Conservation (phyloP, 2,113 vertebrate genomes). For the Poecile atricapillus region DNA sequence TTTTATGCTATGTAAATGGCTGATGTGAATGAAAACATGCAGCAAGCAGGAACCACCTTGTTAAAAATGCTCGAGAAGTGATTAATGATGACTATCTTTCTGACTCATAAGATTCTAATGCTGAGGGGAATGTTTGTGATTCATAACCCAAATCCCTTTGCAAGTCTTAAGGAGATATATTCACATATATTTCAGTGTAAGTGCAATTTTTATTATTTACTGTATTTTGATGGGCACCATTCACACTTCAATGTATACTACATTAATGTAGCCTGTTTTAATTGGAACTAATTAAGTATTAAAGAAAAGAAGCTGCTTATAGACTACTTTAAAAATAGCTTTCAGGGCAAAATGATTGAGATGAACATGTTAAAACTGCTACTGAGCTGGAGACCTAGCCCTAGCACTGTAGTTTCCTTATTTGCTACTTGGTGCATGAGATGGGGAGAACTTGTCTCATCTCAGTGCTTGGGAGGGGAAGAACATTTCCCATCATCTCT, state of each 20-base stretch:
- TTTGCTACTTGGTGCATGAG: background rate
- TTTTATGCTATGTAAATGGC: background rate
- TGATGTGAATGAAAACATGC: conserved; percentile 32
- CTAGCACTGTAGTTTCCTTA: background rate
- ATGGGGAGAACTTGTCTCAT: background rate
- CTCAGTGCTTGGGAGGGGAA: background rate
- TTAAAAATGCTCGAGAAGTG: conserved; percentile 26
- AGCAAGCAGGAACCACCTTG: conserved; percentile 33
- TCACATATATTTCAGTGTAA: background rate
- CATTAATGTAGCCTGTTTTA: background rate
- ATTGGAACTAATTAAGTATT: conserved; percentile 1
- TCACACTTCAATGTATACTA: background rate
- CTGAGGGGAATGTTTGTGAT: conserved; percentile 28
- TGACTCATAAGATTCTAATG: conserved; percentile 37
- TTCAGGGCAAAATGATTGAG: background rate
- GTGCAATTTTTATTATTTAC: background rate
- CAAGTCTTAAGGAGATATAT: background rate
- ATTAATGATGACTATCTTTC: conserved; percentile 35
- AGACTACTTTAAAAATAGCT: background rate
- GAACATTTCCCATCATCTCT: background rate
- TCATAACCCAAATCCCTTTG: conserved; percentile 12
- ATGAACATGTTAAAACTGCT: background rate
- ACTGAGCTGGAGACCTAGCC: background rate
- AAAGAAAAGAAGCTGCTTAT: background rate
- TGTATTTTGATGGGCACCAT: background rate